Evolutionary conservation across 2,888 invertebrate species (phyloP), one percentile per base, ranked within the genome.

Genomic region (Protophormia terraenovae): DNA sequence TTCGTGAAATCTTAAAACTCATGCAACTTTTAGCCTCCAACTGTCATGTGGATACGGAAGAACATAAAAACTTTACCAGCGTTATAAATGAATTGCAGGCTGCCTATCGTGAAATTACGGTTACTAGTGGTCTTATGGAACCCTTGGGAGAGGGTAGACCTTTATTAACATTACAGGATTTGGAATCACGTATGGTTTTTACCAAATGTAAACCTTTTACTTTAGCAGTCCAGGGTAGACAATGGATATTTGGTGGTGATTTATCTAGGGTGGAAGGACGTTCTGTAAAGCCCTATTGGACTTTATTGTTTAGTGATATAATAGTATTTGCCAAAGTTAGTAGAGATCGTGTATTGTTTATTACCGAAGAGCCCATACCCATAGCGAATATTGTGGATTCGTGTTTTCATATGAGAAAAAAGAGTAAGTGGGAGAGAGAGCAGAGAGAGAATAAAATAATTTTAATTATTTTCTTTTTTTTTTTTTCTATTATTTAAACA

Each of bases 201-300:
- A 97, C 97, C 89, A 96, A 97, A 93, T 97, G 97, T 94, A 97
- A 97, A 95, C 97, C 97, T 72, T 97, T 97, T 92, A 95, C 96
- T 72, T 93, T 97, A 91, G 96, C 96, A 89, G 95, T 96, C 88
- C 95, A 96, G 69, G 97, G 97, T 29, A 94, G 97, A 69, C 97
- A 97, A 92, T 97, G 97, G 97, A 96, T 97, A 80, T 97, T 97
- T 89, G 97, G 97, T 5, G 97, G 97, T 0, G 97, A 97, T 89
- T 93, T 97, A 32, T 96, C 96, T 12, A 94, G 97, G 86, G 96
- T 97, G 1, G 97, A 97, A 93, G 97, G 97, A 0, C 94, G 97
- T 60, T 95, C 96, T 1, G 94, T 97, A 29, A 94, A 97, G 84
- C 96, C 97, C 0, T 97, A 96, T 90, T 97, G 97, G 97, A 96